phyloP scores from a whole-genome alignment of 2,888 invertebrate genomes.

The Chrysodeixis includens region DNA sequence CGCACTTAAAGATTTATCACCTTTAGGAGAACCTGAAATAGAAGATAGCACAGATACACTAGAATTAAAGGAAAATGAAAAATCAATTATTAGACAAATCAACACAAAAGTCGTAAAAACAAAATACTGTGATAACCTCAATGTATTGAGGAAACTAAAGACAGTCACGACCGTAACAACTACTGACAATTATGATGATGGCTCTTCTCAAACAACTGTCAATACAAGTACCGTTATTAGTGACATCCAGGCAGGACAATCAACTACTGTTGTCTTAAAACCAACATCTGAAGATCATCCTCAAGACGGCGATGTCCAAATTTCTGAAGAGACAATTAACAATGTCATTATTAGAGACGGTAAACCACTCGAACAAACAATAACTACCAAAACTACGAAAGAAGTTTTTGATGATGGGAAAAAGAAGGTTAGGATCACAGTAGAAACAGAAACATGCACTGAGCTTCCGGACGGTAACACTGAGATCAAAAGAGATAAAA shows the following conservation, averaged over 20 bases:
- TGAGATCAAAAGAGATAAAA: conserved; percentile 82
- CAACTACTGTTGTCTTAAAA: conserved; percentile 42
- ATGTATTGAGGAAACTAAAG: conserved; percentile 68
- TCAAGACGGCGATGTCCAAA: conserved; percentile 45
- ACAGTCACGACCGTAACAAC: conserved; percentile 70
- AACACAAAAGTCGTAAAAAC: conserved; percentile 63
- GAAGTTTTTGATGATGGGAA: conserved; percentile 72
- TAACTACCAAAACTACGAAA: conserved; percentile 81
- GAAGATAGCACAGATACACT: conserved; percentile 55
- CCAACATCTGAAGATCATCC: conserved; percentile 65
- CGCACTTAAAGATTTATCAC: conserved; percentile 51
- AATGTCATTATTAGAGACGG: conserved; percentile 69
- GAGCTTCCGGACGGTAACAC: conserved; percentile 75
- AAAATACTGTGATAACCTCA: conserved; percentile 61
- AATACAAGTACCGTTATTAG: conserved; percentile 77
- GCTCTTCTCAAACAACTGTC: conserved; percentile 72
- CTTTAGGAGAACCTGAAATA: conserved; percentile 60
- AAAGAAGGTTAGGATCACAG: conserved; percentile 79
- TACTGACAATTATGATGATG: conserved; percentile 76
- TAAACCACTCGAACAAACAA: conserved; percentile 73
- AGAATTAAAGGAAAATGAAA: conserved; percentile 60
- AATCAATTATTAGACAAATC: conserved; percentile 59
- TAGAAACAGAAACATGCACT: conserved; percentile 78
- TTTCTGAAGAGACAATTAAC: conserved; percentile 75
- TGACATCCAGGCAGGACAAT: conserved; percentile 68